Evolutionary conservation across 1,140 invertebrate species (phyloP), one percentile per base, ranked within the genome.

Genomic region (Pogonomyrmex californicus): DNA sequence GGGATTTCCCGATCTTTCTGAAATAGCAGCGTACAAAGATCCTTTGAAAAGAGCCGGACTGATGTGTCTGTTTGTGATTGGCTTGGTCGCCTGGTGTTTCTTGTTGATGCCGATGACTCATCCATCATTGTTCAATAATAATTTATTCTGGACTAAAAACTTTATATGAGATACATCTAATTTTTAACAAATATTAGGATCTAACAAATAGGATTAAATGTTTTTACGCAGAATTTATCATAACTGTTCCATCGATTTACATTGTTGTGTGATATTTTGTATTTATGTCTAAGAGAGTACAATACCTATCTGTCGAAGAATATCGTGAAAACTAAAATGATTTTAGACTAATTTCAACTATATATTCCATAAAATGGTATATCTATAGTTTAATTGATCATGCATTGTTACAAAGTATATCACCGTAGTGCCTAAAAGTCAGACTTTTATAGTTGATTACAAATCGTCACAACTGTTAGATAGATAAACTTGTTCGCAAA

Each of bases 1-100:
- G 98, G 99, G 99, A 38, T 98, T 99, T 91, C 99, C 99, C 0
- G 98, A 99, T 93, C 96, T 99, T 87, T 96, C 96, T 3, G 98
- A 98, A 93, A 95, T 99, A 3, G 93, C 96, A 60, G 96, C 96
- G 33, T 97, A 97, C 91, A 96, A 97, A 76, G 95, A 96, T 41
- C 96, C 96, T 6, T 90, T 96, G 30, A 96, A 98, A 89, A 96
- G 96, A 78, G 94, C 96, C 12, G 94, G 97, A 7, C 96, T 97
- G 1, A 94, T 97, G 41, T 92, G 93, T 49, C 94, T 97, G 6
- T 99, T 98, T 95, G 91, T 98, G 17, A 73, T 97, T 4, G 99
- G 99, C 4, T 95, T 99, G 7, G 89, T 97, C 1, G 89, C 96
- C 0, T 99, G 98, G 98, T 97, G 97, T 86, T 95, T 97, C 56